Conservation (phyloP, 2,113 vertebrate species). For the Cyprinus carpio region DNA sequence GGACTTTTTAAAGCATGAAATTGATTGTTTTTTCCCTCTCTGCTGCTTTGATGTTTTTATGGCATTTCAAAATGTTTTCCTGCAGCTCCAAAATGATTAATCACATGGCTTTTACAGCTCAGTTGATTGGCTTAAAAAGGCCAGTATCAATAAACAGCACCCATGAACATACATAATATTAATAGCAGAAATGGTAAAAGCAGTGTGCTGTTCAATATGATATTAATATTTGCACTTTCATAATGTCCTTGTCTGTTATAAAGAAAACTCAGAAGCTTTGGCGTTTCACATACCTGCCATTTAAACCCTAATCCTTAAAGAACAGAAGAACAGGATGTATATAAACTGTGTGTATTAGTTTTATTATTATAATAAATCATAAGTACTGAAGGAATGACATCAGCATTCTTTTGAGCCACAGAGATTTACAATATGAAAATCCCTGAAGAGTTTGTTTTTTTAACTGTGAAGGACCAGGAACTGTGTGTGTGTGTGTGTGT, state of each 20-base stretch:
- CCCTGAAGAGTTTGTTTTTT: not conserved
- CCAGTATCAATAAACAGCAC: not conserved
- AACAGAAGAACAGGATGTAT: not conserved
- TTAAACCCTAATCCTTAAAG: not conserved
- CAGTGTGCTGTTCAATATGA: not conserved
- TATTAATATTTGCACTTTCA: not conserved
- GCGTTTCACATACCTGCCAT: not conserved
- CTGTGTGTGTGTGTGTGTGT: not conserved
- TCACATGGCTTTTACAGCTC: not conserved
- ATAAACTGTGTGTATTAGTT: not conserved
- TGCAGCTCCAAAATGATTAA: not conserved
- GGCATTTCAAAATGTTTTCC: slow-evolving; percentile 6
- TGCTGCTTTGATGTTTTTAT: not conserved
- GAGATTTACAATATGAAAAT: slow-evolving; percentile 5
- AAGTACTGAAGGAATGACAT: not conserved
- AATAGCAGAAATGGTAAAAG: not conserved
- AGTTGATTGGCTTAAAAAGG: slow-evolving; percentile 10
- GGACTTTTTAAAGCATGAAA: not conserved
- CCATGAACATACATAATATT: not conserved
- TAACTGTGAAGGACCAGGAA: not conserved
- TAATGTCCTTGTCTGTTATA: no score
- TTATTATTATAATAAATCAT: not conserved
- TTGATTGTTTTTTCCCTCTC: not conserved
- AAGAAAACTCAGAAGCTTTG: not conserved
- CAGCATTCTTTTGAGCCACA: not conserved